Evolutionary conservation across 2,888 invertebrate genomes (phyloP).

Genomic region (Encarsia formosa): DNA sequence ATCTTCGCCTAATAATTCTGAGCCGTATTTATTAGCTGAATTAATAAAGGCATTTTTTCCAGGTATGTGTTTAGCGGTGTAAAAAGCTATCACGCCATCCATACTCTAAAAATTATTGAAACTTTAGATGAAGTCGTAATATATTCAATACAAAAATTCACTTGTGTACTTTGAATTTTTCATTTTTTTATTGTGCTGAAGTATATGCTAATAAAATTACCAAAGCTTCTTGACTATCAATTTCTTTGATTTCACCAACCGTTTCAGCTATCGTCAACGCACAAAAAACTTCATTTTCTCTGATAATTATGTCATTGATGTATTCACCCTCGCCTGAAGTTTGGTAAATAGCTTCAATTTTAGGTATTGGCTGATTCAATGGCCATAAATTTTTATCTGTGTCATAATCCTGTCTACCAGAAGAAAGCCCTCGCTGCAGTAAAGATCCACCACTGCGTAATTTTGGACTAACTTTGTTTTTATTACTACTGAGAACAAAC

Average conservation of each 20-base stretch:
- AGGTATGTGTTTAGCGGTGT: constrained; percentile 65
- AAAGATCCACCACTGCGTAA: constrained; percentile 58
- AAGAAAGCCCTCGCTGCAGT: constrained; percentile 62
- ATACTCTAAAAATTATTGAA: constrained; percentile 50
- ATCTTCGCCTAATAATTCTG: constrained; percentile 29
- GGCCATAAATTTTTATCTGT: constrained; percentile 69
- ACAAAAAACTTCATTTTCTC: constrained; percentile 64
- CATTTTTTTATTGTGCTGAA: background rate
- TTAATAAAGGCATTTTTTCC: constrained; percentile 55
- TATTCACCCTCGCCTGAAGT: constrained; percentile 74
- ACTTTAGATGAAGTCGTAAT: background rate
- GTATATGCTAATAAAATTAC: constrained; percentile 48
- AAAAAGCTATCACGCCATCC: constrained; percentile 64
- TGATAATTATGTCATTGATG: constrained; percentile 67
- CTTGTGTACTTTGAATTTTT: background rate
- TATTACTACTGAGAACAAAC: constrained; percentile 10
- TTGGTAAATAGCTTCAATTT: constrained; percentile 67
- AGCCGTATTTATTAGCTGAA: background rate
- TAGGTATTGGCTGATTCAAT: constrained; percentile 68
- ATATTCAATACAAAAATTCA: too few species aligned
- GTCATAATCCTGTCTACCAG: constrained; percentile 68
- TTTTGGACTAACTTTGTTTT: constrained; percentile 39
- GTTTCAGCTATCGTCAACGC: constrained; percentile 58
- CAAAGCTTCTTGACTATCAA: constrained; percentile 65
- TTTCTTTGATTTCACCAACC: constrained; percentile 58